phyloP scores from a whole-genome alignment of 2,113 vertebrate species.

The Mormoops blainvillei region DNA sequence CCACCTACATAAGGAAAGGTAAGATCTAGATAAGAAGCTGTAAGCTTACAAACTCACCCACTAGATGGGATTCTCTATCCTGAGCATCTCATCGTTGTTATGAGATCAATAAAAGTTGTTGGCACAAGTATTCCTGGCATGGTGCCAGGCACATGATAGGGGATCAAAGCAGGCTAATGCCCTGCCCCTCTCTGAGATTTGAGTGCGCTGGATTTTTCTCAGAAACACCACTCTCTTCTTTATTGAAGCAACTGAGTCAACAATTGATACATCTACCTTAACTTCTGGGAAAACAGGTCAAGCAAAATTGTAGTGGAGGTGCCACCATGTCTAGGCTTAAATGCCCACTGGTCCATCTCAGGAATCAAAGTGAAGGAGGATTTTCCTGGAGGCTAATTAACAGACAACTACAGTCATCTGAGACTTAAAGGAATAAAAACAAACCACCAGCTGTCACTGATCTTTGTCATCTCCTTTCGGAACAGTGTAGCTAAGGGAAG shows the following conservation, averaged over 20 bases:
- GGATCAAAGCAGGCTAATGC: neutral
- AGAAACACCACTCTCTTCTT: conserved; percentile 29
- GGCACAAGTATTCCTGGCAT: neutral
- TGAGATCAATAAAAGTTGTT: neutral
- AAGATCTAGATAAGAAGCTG: conserved; percentile 2
- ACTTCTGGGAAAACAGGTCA: conserved; percentile 19
- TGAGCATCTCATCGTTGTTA: neutral
- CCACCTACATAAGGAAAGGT: neutral
- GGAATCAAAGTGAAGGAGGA: conserved; percentile 19
- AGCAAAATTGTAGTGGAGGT: conserved; percentile 24
- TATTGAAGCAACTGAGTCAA: conserved; percentile 38
- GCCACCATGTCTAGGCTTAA: conserved; percentile 15
- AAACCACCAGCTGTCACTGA: conserved; percentile 17
- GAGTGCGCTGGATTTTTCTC: conserved; percentile 32
- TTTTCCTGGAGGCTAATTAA: conserved; percentile 42
- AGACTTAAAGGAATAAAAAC: conserved; percentile 44
- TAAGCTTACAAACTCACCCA: neutral
- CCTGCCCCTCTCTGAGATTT: neutral
- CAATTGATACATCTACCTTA: neutral
- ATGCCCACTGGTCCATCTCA: neutral
- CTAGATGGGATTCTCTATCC: neutral
- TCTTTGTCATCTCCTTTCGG: conserved; percentile 7
- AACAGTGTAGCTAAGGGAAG: neutral
- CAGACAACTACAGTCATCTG: neutral
- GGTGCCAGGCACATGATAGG: neutral